Conservation (phyloP, 2,113 vertebrate species). For the Syngnathus typhle region DNA sequence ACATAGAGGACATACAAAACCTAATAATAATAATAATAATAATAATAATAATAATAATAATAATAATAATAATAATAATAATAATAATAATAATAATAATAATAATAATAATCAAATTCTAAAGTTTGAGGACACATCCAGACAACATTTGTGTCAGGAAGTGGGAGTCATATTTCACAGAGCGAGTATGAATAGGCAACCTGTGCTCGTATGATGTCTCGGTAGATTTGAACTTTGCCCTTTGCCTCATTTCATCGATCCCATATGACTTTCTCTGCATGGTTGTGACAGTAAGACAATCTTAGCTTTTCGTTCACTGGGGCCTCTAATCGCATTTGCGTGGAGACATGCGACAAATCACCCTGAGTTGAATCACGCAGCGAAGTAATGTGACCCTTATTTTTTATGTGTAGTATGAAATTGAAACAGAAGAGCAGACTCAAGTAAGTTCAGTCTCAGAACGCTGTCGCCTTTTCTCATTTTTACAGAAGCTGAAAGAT, state of each 20-base stretch:
- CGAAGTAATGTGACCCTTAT: constrained; percentile 31
- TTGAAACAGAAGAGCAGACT: constrained; percentile 31
- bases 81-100: too few relatives aligned
- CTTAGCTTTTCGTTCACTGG: constrained; percentile 19
- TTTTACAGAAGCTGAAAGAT: constrained; percentile 30
- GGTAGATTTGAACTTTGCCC: constrained; percentile 22
- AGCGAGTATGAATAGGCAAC: constrained; percentile 6
- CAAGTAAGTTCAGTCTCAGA: constrained; percentile 15
- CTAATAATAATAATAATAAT: too few relatives aligned
- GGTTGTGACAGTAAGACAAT: constrained; percentile 2
- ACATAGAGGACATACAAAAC: too few relatives aligned
- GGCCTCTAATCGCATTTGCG: constrained; percentile 12
- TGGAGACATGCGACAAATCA: constrained; percentile 14
- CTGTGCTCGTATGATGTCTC: neutral
- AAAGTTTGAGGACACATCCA: neutral
- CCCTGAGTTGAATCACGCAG: constrained; percentile 23
- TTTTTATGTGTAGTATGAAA: constrained; percentile 35
- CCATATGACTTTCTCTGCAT: constrained; percentile 18
- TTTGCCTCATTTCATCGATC: constrained; percentile 20
- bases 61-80: too few relatives aligned
- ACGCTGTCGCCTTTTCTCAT: constrained; percentile 11
- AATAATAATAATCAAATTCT: neutral
- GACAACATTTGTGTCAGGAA: constrained; percentile 6
- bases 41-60: too few relatives aligned
- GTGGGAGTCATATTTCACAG: constrained; percentile 14